These are phyloP conservation scores for Eilema sororculum DNA, from an alignment of 2,888 invertebrate species.

Conservation along the genomic window DNA sequence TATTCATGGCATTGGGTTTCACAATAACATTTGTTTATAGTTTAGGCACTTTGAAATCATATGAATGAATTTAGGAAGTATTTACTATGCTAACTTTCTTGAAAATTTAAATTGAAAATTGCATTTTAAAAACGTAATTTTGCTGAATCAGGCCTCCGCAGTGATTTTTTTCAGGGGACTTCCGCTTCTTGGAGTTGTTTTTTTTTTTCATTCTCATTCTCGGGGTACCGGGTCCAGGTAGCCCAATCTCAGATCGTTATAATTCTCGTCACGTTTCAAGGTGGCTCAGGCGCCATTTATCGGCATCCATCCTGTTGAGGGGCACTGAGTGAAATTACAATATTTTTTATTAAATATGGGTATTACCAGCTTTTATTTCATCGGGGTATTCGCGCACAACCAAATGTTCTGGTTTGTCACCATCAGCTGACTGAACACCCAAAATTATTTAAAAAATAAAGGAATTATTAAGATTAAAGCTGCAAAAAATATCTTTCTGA, in stretches of 20 bases:
- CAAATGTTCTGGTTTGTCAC: no score
- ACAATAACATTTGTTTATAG: slow-evolving; percentile 60
- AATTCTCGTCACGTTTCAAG: not conserved
- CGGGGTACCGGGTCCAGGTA: not conserved
- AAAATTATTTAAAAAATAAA: no score
- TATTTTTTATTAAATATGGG: no score
- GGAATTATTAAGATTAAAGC: no score
- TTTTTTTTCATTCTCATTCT: not conserved
- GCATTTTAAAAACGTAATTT: no score
- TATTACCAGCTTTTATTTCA: no score
- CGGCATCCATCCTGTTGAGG: not conserved
- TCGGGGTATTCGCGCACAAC: no score
- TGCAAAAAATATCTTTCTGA: not conserved
- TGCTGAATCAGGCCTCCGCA: no score
- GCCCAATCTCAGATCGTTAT: not conserved
- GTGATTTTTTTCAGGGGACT: not conserved
- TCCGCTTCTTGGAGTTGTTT: no score
- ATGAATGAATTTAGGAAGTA: slow-evolving; percentile 15
- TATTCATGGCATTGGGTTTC: slow-evolving; percentile 69
- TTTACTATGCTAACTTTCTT: not conserved
- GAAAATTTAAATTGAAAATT: not conserved
- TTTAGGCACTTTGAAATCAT: slow-evolving; percentile 31
- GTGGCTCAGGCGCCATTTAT: not conserved
- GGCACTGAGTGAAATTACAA: no score
- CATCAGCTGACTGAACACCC: no score